These are phyloP conservation scores for Eupithecia insigniata DNA, from an alignment of 2,888 invertebrate genomes.

Conservation along the genomic window DNA sequence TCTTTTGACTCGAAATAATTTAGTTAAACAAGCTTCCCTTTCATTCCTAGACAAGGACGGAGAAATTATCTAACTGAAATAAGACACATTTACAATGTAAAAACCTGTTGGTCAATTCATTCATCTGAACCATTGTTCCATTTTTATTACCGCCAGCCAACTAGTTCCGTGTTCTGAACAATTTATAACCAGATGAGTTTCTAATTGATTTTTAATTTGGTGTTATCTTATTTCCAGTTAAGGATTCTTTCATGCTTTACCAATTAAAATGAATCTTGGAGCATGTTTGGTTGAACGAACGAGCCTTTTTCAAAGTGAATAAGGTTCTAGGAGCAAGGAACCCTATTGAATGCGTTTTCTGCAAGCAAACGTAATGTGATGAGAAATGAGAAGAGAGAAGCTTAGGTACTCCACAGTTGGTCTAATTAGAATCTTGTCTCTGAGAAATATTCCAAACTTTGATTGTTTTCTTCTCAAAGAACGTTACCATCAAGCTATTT, in stretches of 20 bases:
- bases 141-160: too few species aligned
- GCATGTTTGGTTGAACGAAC: neutral
- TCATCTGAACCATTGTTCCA: too few species aligned
- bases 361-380: constrained; percentile 22
- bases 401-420: constrained; percentile 3
- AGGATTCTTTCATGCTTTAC: neutral
- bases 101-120: too few species aligned
- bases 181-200: neutral
- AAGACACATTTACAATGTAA: too few species aligned
- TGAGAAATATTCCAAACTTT: constrained; percentile 10
- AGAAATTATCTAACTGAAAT: too few species aligned
- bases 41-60: too few species aligned
- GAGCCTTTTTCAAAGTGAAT: neutral
- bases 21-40: too few species aligned
- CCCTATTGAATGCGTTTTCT: neutral
- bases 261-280: neutral
- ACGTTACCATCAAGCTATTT: neutral
- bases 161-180: neutral
- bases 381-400: constrained; percentile 17
- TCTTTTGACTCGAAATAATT: too few species aligned
- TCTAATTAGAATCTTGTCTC: constrained; percentile 24
- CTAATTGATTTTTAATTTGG: neutral
- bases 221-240: neutral
- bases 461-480: constrained; percentile 14
- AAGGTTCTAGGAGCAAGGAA: neutral